These are phyloP conservation scores for Microtus pennsylvanicus DNA, from an alignment of 2,113 vertebrate species.

Conservation along the genomic window DNA sequence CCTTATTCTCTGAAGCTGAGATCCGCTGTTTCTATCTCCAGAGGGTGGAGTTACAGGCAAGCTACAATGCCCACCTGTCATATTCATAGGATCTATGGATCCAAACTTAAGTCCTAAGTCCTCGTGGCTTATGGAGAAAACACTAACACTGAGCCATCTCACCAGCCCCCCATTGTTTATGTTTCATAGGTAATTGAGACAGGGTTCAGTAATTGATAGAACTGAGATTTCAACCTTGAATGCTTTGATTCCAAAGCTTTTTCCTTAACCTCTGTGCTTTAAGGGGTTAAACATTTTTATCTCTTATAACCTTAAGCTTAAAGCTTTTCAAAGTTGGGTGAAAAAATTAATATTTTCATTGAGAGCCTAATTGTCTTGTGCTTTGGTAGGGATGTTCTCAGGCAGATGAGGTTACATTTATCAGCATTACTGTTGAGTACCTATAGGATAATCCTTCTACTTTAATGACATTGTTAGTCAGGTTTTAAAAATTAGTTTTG, in stretches of 20 bases:
- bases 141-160: not conserved
- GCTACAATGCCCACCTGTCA: not conserved
- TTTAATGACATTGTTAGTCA: not conserved
- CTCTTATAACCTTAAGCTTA: not conserved
- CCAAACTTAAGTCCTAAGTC: not conserved
- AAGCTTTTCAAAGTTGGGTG: not conserved
- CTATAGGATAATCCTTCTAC: not conserved
- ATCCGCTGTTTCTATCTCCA: not conserved
- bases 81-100: not conserved
- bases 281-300: no score
- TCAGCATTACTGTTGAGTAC: not conserved
- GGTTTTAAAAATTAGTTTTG: not conserved
- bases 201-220: not conserved
- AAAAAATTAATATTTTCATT: slow-evolving; percentile 34
- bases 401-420: not conserved
- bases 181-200: not conserved
- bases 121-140: not conserved
- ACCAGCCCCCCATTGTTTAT: not conserved
- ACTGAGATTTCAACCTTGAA: not conserved
- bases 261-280: not conserved
- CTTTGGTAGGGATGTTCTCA: not conserved
- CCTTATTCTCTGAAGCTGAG: not conserved
- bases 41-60: not conserved
- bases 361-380: not conserved
- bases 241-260: slow-evolving; percentile 35